Evolutionary conservation across 2,113 vertebrate species (phyloP), one percentile per base, ranked within the genome.

Genomic region (Pipra filicauda): DNA sequence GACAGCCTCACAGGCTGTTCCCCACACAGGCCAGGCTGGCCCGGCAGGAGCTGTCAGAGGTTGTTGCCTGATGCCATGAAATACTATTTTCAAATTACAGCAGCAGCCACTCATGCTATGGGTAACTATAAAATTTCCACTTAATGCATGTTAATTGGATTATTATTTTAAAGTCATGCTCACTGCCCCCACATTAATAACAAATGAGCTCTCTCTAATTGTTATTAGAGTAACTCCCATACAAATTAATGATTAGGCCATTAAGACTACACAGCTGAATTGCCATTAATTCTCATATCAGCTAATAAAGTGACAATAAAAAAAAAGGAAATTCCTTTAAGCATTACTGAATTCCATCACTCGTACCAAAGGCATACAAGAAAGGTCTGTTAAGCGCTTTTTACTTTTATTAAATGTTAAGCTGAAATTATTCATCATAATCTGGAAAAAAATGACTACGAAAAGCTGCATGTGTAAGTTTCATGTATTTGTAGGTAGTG

Each of bases 141-240:
- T 89, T 90, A 81, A 49, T 80, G 37, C 51, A 37, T 57, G 69
- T 74, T 96, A 96, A 95, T 95, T 95, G 80, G 80, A 94, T 95
- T 97, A 96, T 93, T 97, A 93, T 88, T 97, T 95, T 94, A 73
- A 83, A 93, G 88, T 92, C 86, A 71, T 83, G 75, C 48, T 96
- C 52, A 21, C 61, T 76, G n/a, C 52, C 57, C 88, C 49, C 64
- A 77, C 26, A 84, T 93, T 93, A 93, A 86, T 88, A 94, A 94
- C 75, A 93, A 95, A 91, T 76, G 65, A 89, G 39, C 57, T 86
- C 67, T 72, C 64, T 91, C 82, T 84, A 92, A 96, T 91, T 74
- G 88, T 88, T 92, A 93, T 96, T 93, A 92, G 52, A 96, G 61
- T 94, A 93, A 84, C 88, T 96, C 65, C 69, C 72, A 77, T 71